Evolutionary conservation across 2,113 vertebrate genomes (phyloP), one percentile per base, ranked within the genome.

Genomic region (Brachyhypopomus occidentalis): DNA sequence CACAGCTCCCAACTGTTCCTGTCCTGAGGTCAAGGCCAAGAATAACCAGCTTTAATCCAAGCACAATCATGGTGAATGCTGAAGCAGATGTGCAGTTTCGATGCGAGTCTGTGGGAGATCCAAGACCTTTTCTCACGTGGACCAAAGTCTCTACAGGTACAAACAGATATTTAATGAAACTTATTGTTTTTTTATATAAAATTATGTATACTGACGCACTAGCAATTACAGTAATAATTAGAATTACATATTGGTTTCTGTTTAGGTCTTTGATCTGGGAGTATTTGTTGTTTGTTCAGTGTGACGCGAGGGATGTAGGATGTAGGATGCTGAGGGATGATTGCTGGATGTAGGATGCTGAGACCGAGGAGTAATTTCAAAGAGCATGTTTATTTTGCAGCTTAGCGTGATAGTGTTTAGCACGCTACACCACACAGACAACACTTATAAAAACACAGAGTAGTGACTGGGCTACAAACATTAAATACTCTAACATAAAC

Each of bases 91-190:
- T 88, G 16, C 60, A 87, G 59, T 88, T 99, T 64, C 91, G 92
- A 7, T 99, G 97, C 86, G 94, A 95, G 79, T 92, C 95, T 22
- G 81, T 87, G 2, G 97, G 97, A 45, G 92, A 95, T 0, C 97
- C 96, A 0, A 93, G 89, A 66, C 96, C 97, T 27, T 88, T 92
- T 56, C 81, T 98, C 74, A 95, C 94, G 63, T 99, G 97, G 97
- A 98, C 95, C 55, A 98, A 98, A 88, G 89, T 96, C 0, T 93
- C 96, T 79, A 97, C 97, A 95, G 97, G 97, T 98, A 63, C 6
- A 62, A 63, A 45, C 20, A 72, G 30, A 76, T 30, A 36, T 17
- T 69, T 6, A 72, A 55, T 5, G 45, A 70, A 60, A 60, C 7
- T 58, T 38, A 7, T 70, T 58, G 5, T 36, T 17, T 8, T 30